These are phyloP conservation scores for Halcyon leucocephala DNA, from an alignment of 2,797 vertebrate genomes.

Conservation along the genomic window DNA sequence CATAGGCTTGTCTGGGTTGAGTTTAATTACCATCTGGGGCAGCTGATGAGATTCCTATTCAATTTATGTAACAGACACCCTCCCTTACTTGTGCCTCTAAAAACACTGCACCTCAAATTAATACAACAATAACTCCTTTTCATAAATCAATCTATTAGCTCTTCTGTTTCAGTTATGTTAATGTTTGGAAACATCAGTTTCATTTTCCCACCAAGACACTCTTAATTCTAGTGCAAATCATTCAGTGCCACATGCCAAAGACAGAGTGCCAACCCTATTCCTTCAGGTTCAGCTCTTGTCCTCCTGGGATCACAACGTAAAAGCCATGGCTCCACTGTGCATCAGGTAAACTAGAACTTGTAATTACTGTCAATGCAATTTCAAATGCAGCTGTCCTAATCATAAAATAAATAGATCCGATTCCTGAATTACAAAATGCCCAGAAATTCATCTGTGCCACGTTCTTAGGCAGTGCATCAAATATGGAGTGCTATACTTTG, in stretches of 20 bases:
- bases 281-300: not conserved
- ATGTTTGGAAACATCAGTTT: not conserved
- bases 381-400: not conserved
- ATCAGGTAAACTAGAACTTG: conserved; percentile 37
- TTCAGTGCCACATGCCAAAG: not conserved
- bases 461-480: not conserved
- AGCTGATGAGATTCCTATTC: not conserved
- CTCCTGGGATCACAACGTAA: not conserved
- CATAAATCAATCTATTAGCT: not conserved
- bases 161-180: not conserved
- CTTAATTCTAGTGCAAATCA: not conserved
- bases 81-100: not conserved
- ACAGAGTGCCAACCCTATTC: not conserved
- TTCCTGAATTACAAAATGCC: not conserved
- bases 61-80: not conserved
- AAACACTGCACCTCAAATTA: not conserved
- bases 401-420: not conserved
- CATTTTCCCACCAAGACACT: not conserved
- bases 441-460: not conserved
- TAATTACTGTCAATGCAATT: conserved; percentile 37
- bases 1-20: not conserved
- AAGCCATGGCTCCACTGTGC: not conserved
- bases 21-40: conserved; percentile 5
- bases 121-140: not conserved
- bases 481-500: not conserved